These are phyloP conservation scores for Gerris buenoi DNA, from an alignment of 1,140 invertebrate species.

Conservation along the genomic window DNA sequence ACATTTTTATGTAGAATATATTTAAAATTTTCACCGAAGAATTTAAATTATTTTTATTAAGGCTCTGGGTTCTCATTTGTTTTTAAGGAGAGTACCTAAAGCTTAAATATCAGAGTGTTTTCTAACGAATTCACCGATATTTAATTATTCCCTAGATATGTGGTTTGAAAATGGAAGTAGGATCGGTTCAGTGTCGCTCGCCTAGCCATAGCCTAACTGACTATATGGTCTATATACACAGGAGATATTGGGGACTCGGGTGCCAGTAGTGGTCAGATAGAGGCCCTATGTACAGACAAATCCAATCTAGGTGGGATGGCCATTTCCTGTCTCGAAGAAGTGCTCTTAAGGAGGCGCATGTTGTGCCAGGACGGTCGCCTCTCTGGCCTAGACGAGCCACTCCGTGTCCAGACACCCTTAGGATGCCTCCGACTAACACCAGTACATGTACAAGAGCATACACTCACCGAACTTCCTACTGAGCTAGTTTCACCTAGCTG, in stretches of 20 bases:
- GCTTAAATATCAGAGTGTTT: no score
- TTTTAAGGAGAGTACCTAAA: no score
- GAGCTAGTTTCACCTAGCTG: constrained; percentile 40
- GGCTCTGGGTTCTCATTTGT: background rate
- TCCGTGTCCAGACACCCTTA: background rate
- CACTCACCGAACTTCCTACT: constrained; percentile 49
- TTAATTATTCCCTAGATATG: background rate
- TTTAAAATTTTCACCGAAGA: background rate
- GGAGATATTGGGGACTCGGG: background rate
- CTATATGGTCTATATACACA: background rate
- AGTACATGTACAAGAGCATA: constrained; percentile 68
- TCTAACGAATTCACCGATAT: background rate
- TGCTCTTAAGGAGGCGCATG: background rate
- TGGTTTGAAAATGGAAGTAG: background rate
- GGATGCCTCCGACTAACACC: constrained; percentile 26
- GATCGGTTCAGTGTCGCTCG: background rate
- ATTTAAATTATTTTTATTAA: background rate
- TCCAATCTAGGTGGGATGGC: constrained; percentile 13
- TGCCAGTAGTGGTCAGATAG: constrained; percentile 31
- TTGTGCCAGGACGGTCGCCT: constrained; percentile 21
- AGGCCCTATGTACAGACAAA: constrained; percentile 1
- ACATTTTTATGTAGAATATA: background rate
- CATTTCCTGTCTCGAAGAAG: background rate
- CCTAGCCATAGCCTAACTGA: background rate
- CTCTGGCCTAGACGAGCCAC: constrained; percentile 36